phyloP scores from a whole-genome alignment of 2,888 invertebrate genomes.

The Willowsia nigromaculata region DNA sequence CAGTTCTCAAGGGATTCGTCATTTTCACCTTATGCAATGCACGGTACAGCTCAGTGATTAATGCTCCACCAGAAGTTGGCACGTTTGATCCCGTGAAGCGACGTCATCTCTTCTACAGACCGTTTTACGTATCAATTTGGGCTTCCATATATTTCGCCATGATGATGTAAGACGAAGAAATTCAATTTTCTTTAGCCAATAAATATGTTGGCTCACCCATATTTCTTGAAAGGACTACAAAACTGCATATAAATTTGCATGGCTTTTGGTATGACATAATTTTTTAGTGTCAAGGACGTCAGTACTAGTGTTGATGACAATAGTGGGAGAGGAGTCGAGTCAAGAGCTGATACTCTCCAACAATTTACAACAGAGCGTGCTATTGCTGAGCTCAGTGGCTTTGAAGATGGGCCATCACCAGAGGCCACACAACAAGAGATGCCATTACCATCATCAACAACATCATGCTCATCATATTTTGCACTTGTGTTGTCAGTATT shows the following conservation, averaged over 20 bases:
- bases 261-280: not conserved
- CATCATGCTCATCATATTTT: conserved; percentile 42
- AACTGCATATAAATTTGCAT: not conserved
- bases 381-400: not conserved
- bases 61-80: conserved; percentile 73
- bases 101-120: conserved; percentile 72
- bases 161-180: conserved; percentile 38
- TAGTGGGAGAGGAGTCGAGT: not conserved
- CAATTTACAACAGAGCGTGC: not conserved
- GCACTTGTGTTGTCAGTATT: conserved; percentile 63
- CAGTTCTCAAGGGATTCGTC: conserved; percentile 70
- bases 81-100: conserved; percentile 76
- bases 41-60: conserved; percentile 76
- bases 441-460: conserved; percentile 9
- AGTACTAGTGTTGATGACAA: not conserved
- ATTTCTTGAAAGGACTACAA: not conserved
- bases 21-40: conserved; percentile 76
- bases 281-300: conserved; percentile 39
- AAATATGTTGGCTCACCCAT: not conserved
- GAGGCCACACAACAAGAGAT: not conserved
- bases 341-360: not conserved
- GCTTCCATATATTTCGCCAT: conserved; percentile 53
- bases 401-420: not conserved
- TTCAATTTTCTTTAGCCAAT: not conserved
- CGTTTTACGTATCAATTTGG: conserved; percentile 71